phyloP scores from a whole-genome alignment of 2,888 invertebrate species.

The Craniophora ligustri region DNA sequence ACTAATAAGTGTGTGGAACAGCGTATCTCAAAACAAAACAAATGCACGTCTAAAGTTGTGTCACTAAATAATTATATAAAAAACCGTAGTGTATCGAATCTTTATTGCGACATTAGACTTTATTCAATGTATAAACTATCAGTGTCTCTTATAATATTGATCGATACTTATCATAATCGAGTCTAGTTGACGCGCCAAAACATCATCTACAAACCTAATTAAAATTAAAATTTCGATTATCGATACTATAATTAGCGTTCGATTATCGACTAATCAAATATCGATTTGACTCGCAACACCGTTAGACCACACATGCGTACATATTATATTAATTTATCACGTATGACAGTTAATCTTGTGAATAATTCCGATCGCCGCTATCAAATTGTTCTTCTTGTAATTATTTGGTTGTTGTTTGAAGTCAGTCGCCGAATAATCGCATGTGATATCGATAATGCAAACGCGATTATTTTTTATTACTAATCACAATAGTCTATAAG shows the following conservation, averaged over 20 bases:
- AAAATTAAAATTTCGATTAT: slow-evolving; percentile 45
- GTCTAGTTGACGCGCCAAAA: slow-evolving; percentile 29
- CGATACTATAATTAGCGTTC: slow-evolving; percentile 55
- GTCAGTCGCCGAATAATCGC: slow-evolving; percentile 11
- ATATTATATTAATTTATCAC: slow-evolving; percentile 66
- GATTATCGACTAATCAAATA: slow-evolving; percentile 66
- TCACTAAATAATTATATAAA: too few relatives aligned
- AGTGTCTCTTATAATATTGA: background rate
- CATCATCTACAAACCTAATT: slow-evolving; percentile 35
- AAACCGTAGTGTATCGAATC: too few relatives aligned
- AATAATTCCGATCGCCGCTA: slow-evolving; percentile 50
- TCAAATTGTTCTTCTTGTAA: slow-evolving; percentile 36
- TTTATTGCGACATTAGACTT: too few relatives aligned
- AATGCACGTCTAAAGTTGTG: too few relatives aligned
- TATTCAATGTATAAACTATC: background rate
- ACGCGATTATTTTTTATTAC: background rate
- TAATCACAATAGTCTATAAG: too few relatives aligned
- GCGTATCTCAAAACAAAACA: too few relatives aligned
- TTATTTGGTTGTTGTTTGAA: slow-evolving; percentile 41
- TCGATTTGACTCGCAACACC: slow-evolving; percentile 59
- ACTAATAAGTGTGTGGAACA: too few relatives aligned
- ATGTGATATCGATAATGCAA: background rate
- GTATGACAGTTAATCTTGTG: slow-evolving; percentile 59
- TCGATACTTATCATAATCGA: background rate
- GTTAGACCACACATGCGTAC: slow-evolving; percentile 65